phyloP scores from a whole-genome alignment of 23 tunicate species.

The Clavelina lepadiformis region DNA sequence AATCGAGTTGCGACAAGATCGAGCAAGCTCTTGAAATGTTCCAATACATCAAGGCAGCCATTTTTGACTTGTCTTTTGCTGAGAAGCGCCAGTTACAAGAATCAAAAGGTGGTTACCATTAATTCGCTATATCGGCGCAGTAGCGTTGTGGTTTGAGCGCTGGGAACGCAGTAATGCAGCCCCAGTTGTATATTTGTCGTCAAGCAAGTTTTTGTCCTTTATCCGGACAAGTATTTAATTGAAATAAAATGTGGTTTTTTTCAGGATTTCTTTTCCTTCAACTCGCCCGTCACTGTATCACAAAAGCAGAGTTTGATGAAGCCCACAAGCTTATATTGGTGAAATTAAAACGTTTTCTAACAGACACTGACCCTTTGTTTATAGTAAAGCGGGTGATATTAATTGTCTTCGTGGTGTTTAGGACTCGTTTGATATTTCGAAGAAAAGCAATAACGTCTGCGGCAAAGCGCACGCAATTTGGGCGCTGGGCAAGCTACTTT shows the following conservation, averaged over 20 bases:
- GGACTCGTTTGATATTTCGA: too few relatives aligned
- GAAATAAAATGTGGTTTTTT: too few relatives aligned
- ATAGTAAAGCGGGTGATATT: too few relatives aligned
- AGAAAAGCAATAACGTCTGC: slow-evolving; percentile 22
- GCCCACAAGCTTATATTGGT: slow-evolving; percentile 36
- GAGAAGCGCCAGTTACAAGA: slow-evolving; percentile 4
- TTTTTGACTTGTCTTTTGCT: slow-evolving; percentile 8
- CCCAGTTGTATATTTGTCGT: too few relatives aligned
- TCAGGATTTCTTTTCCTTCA: slow-evolving; percentile 19
- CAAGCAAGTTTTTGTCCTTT: too few relatives aligned
- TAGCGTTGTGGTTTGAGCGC: too few relatives aligned
- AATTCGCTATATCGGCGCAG: background rate
- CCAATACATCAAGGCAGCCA: slow-evolving; percentile 7
- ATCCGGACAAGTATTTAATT: too few relatives aligned
- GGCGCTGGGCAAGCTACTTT: slow-evolving; percentile 34
- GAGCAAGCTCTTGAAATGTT: slow-evolving; percentile 19
- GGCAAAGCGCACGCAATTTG: slow-evolving; percentile 31
- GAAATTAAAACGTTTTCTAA: too few relatives aligned
- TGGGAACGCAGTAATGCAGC: too few relatives aligned
- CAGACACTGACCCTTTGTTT: too few relatives aligned
- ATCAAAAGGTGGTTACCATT: slow-evolving; percentile 18
- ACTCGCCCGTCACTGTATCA: slow-evolving; percentile 13
- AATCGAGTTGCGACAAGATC: background rate
- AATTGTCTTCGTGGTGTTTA: too few relatives aligned
- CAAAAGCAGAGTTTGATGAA: slow-evolving; percentile 5